Base-by-base conservation (phyloP, 1,140 invertebrate genomes). In the Tribolium castaneum region DNA sequence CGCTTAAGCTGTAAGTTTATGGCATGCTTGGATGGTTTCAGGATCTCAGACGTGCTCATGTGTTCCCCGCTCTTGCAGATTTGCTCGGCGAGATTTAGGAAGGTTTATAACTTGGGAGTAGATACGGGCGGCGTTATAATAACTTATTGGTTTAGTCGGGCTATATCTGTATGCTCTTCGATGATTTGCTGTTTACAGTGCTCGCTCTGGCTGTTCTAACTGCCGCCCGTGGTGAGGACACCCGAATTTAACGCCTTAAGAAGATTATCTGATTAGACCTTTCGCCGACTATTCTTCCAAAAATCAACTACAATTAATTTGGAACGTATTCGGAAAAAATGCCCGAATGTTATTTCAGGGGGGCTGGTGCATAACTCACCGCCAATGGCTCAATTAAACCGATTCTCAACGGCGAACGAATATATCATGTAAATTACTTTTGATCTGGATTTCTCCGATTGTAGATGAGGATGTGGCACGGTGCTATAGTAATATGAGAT, bases 1-100 rank as follows among this genome's bases (percentile, higher is more conserved):
- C 83, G 80, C 82, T 83, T 85, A 84, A 85, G 82, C 81, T 80
- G 77, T 72, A 81, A 83, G 83, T 85, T 85, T 85, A 85, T 84
- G 83, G 82, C 82, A 82, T 78, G 83, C 82, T 85, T 75, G 78
- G 80, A 83, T 85, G 83, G 82, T 84, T 83, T 84, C 83, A 80
- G 81, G 82, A 84, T 83, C 81, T 84, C 79, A 84, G 82, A 83
- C 83, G 81, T 83, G 82, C 82, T 84, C 81, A 81, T 82, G 82
- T 81, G 82, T 80, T 83, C 77, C 80, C 59, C 78, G 78, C 82
- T 74, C 73, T 78, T 79, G 81, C 81, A 83, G 81, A 83, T 82
- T 83, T 83, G 81, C 82, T 82, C 78, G 75, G 77, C 79, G 70
- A 82, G 83, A 83, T 82, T 83, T 83, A 83, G 83, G 80, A 78